These are phyloP conservation scores for Druceiella hillmani DNA, from an alignment of 2,888 invertebrate genomes.

Conservation along the genomic window DNA sequence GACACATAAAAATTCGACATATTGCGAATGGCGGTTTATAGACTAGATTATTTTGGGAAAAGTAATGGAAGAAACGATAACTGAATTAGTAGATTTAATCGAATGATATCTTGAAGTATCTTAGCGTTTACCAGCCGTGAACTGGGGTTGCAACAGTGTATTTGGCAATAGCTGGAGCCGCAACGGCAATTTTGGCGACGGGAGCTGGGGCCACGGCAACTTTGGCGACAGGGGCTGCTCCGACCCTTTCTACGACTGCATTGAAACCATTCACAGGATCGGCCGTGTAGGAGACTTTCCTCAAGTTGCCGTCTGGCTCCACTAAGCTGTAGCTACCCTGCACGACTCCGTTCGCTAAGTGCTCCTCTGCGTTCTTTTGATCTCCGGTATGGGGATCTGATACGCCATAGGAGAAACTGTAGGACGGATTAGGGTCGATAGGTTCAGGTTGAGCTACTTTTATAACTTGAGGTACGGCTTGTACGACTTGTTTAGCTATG, in stretches of 20 bases:
- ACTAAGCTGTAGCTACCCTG: conserved; percentile 51
- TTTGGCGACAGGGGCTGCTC: conserved; percentile 34
- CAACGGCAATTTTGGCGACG: conserved; percentile 26
- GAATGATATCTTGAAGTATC: too few relatives aligned
- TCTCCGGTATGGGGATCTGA: conserved; percentile 48
- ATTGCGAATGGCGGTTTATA: too few relatives aligned
- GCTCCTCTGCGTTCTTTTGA: conserved; percentile 47
- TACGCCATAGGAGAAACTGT: conserved; percentile 50
- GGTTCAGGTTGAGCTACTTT: conserved; percentile 44
- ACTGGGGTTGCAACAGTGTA: conserved; percentile 37
- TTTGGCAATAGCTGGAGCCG: conserved; percentile 34
- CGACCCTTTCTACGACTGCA: conserved; percentile 48
- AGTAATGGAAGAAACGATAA: too few relatives aligned
- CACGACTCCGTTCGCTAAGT: conserved; percentile 48
- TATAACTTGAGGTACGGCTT: too few relatives aligned
- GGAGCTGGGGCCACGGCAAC: conserved; percentile 29
- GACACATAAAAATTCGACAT: too few relatives aligned
- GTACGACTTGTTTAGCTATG: too few relatives aligned
- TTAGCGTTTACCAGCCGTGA: too few relatives aligned
- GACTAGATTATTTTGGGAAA: too few relatives aligned
- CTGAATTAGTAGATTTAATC: too few relatives aligned
- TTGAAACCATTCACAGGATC: conserved; percentile 50
- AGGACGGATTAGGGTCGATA: conserved; percentile 48
- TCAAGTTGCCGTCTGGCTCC: conserved; percentile 47
- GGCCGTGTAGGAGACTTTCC: conserved; percentile 50